Conservation (phyloP, 2,797 vertebrate genomes). For the Lemur catta region DNA sequence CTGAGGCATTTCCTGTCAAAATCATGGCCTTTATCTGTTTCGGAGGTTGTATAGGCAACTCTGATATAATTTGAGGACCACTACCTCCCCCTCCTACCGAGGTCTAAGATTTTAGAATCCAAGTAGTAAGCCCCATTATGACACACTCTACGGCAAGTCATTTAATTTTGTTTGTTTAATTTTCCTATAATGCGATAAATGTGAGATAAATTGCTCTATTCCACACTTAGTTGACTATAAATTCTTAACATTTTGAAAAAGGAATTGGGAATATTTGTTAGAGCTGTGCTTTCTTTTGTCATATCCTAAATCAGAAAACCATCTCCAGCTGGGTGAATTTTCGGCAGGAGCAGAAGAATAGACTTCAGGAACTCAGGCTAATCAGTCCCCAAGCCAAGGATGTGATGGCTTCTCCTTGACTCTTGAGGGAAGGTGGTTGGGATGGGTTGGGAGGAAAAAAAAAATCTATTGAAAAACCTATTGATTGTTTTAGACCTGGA, state of each 20-base stretch:
- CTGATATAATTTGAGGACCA: neutral
- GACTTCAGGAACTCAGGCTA: neutral
- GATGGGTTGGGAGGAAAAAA: neutral
- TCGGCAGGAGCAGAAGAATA: neutral
- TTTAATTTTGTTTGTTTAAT: neutral
- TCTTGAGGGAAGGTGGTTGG: neutral
- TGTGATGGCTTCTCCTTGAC: neutral
- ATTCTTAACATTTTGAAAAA: neutral
- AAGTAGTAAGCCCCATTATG: neutral
- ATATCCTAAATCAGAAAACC: neutral
- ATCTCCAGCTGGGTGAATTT: neutral
- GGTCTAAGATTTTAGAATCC: neutral
- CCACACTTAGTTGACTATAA: neutral
- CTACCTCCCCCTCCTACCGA: neutral
- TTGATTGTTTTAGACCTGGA: neutral
- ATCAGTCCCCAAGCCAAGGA: neutral
- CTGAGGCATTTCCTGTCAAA: neutral
- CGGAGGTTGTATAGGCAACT: neutral
- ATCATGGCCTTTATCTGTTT: neutral
- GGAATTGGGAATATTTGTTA: neutral
- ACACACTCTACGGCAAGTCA: neutral
- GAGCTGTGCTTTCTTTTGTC: neutral
- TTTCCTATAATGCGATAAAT: neutral
- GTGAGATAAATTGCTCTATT: neutral
- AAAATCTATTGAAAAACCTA: neutral